Base-by-base conservation (phyloP, 92 coral and sea anemone genomes). In the Phenganax subtilis region DNA sequence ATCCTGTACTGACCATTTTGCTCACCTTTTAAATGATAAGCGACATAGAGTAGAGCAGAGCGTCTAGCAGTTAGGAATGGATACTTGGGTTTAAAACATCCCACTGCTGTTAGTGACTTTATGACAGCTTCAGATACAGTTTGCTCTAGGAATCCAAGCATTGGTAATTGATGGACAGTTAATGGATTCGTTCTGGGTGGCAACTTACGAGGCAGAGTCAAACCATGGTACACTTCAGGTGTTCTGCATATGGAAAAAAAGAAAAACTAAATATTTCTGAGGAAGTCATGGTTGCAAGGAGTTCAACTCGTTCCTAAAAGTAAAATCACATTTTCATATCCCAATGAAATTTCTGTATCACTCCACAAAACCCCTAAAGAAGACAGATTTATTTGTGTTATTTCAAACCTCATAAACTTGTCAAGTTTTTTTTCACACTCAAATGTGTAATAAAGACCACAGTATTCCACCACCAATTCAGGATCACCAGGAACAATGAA, bases 141-240 rank as follows among this genome's bases (percentile, higher is more conserved):
- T 87, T 94, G 98, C 65, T 94, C 98, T 93, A 94, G 88, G 88
- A 85, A 94, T 6, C 98, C 98, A 17, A 94, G 79, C 98, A 94
- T 92, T 53, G 98, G 98, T 56, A 94, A 90, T 53, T 90, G 89
- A 82, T 85, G 80, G 12, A 89, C 92, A 47, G 92, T 80, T 66
- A 94, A 76, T 12, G 97, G 96, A 70, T 91, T 92, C 65, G 89
- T 92, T 17, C 85, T 86, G 1, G 98, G 98, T 2, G 98, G 98
- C 37, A 94, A 85, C 74, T 94, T 94, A 92, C 93, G 91, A 9
- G 98, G 98, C 14, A 94, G 88, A 3, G 82, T 90, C 52, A 94
- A 89, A 11, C 91, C 90, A 85, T 86, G 89, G 85, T 92, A 94
- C 70, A 84, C 73, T 61, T 92, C 98, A 29, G 98, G 98, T 12